Evolutionary conservation across 2,113 vertebrate genomes (phyloP).

Genomic region (Ciconia maguari): DNA sequence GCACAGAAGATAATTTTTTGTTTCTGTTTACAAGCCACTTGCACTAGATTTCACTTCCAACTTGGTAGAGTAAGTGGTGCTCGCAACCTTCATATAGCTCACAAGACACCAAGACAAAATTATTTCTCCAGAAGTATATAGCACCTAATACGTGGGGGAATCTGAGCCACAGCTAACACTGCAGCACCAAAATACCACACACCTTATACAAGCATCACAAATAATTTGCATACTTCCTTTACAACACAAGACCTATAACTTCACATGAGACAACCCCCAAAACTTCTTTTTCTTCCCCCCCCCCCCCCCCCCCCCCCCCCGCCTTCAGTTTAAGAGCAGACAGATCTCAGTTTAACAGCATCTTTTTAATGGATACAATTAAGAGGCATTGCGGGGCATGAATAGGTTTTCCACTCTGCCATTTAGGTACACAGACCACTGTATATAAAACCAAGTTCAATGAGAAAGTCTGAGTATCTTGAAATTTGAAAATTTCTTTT

Average conservation of each 20-base stretch:
- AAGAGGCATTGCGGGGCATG: accelerated
- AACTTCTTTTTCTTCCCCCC: not conserved
- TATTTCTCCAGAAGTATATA: not conserved
- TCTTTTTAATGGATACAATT: not conserved
- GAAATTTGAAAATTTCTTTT: not conserved
- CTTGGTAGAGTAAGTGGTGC: too few relatives aligned
- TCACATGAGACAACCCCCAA: not conserved
- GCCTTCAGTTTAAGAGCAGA: not conserved
- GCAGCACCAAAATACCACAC: not conserved
- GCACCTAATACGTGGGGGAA: not conserved
- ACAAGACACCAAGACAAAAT: not conserved
- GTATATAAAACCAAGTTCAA: not conserved
- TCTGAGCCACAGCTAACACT: not conserved
- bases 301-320: too few relatives aligned
- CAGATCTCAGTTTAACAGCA: not conserved
- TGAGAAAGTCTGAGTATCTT: not conserved
- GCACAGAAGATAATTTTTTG: not conserved
- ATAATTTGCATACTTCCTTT: not conserved
- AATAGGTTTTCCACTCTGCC: not conserved
- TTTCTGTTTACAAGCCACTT: not conserved
- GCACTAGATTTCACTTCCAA: not conserved
- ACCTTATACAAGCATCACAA: not conserved
- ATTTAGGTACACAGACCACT: too few relatives aligned
- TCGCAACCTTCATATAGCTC: not conserved
- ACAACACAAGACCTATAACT: not conserved